Evolutionary conservation across 2,113 vertebrate species (phyloP).

Genomic region (Actenoides hombroni): DNA sequence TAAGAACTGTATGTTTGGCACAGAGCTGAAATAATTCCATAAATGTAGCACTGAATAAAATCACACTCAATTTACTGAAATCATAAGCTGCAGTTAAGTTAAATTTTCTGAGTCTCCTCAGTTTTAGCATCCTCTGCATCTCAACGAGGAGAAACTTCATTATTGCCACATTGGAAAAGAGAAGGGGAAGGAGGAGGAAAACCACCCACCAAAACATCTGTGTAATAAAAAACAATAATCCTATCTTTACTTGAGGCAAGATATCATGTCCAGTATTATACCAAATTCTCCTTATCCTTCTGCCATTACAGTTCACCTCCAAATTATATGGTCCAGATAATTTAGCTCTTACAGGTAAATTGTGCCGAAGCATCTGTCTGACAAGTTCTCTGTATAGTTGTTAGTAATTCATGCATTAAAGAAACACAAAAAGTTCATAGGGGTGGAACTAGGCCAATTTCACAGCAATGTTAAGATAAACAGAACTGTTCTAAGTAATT

Average conservation of each 20-base stretch:
- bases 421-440: not conserved
- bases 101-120: not conserved
- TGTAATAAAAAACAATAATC: not conserved
- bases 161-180: not conserved
- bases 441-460: not conserved
- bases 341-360: not conserved
- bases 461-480: not conserved
- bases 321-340: not conserved
- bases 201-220: fast-evolving
- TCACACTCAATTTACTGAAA: not conserved
- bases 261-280: not conserved
- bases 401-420: not conserved
- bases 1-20: not conserved
- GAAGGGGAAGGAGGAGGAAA: fast-evolving
- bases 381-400: not conserved
- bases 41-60: not conserved
- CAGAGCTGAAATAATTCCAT: not conserved
- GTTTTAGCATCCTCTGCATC: not conserved
- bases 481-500: not conserved
- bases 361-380: not conserved
- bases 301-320: not conserved
- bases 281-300: not conserved
- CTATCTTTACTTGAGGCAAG: not conserved
- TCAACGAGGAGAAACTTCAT: not conserved
- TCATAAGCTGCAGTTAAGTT: not conserved